These are phyloP conservation scores for Tribolium castaneum DNA, from an alignment of 1,140 invertebrate genomes.

Conservation along the genomic window DNA sequence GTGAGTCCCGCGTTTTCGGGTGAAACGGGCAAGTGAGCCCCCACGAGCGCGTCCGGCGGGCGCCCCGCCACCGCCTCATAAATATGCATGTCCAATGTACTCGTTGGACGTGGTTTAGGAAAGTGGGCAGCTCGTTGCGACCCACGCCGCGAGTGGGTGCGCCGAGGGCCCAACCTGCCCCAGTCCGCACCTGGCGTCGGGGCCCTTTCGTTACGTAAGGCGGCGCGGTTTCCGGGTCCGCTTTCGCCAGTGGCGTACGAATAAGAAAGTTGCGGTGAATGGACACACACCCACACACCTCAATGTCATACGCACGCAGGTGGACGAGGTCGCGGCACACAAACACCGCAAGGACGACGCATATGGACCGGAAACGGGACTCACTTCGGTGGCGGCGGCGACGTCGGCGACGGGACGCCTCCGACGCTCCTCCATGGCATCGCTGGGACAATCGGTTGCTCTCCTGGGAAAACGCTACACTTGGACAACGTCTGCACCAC, in stretches of 20 bases:
- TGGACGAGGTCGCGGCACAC: conserved; percentile 47
- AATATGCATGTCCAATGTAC: conserved; percentile 57
- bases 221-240: background rate
- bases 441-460: background rate
- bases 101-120: conserved; percentile 51
- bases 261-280: conserved; percentile 49
- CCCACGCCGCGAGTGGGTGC: conserved; percentile 56
- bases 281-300: conserved; percentile 60
- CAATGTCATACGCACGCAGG: conserved; percentile 59
- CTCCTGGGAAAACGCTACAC: background rate
- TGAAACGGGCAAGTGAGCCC: no score
- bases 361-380: conserved; percentile 39
- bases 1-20: background rate
- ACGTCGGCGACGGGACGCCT: background rate
- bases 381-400: conserved; percentile 27
- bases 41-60: background rate
- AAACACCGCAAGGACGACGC: conserved; percentile 17
- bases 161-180: conserved; percentile 45
- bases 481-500: conserved; percentile 10
- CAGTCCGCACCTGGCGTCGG: conserved; percentile 52
- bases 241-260: conserved; percentile 21
- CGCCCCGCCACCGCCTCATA: conserved; percentile 51
- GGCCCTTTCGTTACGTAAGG: background rate
- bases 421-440: background rate
- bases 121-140: conserved; percentile 53